These are phyloP conservation scores for Onchidella celtica DNA, from an alignment of 2,888 invertebrate genomes.

Conservation along the genomic window DNA sequence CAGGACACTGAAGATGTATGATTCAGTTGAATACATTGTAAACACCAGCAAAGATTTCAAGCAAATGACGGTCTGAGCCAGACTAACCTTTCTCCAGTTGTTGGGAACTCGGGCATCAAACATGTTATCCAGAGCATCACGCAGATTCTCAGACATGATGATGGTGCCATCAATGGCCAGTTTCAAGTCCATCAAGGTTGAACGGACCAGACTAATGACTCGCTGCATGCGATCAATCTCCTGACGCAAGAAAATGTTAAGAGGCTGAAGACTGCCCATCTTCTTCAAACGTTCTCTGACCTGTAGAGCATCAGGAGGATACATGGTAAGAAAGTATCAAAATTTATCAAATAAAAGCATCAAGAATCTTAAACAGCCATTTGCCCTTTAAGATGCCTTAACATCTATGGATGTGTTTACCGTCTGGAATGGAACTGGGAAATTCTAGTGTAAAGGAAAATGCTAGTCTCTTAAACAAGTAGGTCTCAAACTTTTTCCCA, in stretches of 20 bases:
- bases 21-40: too few species aligned
- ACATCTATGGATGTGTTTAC: too few species aligned
- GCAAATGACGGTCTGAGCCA: too few species aligned
- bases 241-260: slow-evolving; percentile 94
- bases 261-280: slow-evolving; percentile 95
- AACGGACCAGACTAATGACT: slow-evolving; percentile 89
- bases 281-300: slow-evolving; percentile 90
- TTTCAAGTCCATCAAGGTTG: slow-evolving; percentile 92
- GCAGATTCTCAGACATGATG: slow-evolving; percentile 94
- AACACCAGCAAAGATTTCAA: too few species aligned
- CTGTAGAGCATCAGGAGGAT: slow-evolving; percentile 59
- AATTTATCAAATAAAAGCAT: too few species aligned
- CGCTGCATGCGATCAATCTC: slow-evolving; percentile 90
- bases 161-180: slow-evolving; percentile 98
- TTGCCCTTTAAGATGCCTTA: too few species aligned
- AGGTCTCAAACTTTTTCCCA: too few species aligned
- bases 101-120: slow-evolving; percentile 97
- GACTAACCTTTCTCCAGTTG: slow-evolving; percentile 90
- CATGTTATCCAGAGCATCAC: slow-evolving; percentile 95
- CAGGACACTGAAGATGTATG: too few species aligned
- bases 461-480: too few species aligned
- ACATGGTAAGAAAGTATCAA: background rate
- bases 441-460: too few species aligned
- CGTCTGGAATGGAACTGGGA: too few species aligned
- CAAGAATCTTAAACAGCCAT: too few species aligned